A percentile compares a stretch with the other conserved stretches of the same genome.
Evolutionary conservation across 2,797 vertebrate species (phyloP).

Genomic region (Buceros bicornis): DNA sequence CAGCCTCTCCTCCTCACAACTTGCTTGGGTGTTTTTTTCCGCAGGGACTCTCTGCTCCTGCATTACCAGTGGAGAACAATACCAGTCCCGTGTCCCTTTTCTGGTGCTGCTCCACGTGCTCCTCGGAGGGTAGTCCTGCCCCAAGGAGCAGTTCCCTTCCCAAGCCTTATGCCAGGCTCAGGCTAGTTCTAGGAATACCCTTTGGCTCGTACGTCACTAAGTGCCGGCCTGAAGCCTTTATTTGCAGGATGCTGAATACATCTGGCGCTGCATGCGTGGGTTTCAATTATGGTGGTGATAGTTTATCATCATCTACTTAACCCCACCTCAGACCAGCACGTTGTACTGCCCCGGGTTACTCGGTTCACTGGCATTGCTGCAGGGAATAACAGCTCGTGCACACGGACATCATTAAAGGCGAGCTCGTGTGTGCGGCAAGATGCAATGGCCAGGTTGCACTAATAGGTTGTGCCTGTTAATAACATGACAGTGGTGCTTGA

Average conservation of each 20-base stretch:
- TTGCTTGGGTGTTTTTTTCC: background rate
- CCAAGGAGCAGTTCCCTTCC: background rate
- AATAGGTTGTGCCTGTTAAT: background rate
- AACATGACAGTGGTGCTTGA: fast-evolving
- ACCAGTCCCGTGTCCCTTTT: background rate
- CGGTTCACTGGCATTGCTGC: background rate
- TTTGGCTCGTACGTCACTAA: background rate
- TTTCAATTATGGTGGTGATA: background rate
- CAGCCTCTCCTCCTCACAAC: background rate
- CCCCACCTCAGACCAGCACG: background rate
- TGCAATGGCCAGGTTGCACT: background rate
- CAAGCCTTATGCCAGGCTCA: background rate
- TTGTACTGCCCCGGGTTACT: background rate
- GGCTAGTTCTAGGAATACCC: slow-evolving; percentile 12
- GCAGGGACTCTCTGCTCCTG: background rate
- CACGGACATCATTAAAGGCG: background rate
- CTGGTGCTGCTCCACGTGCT: background rate
- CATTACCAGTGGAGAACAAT: fast-evolving
- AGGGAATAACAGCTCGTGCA: background rate
- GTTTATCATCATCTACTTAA: slow-evolving; percentile 33
- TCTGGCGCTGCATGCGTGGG: background rate
- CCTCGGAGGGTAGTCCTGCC: background rate
- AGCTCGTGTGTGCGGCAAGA: background rate
- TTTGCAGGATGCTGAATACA: slow-evolving; percentile 13
- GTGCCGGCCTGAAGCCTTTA: background rate